phyloP scores from a whole-genome alignment of 2,888 invertebrate species.

The Acronicta psi region DNA sequence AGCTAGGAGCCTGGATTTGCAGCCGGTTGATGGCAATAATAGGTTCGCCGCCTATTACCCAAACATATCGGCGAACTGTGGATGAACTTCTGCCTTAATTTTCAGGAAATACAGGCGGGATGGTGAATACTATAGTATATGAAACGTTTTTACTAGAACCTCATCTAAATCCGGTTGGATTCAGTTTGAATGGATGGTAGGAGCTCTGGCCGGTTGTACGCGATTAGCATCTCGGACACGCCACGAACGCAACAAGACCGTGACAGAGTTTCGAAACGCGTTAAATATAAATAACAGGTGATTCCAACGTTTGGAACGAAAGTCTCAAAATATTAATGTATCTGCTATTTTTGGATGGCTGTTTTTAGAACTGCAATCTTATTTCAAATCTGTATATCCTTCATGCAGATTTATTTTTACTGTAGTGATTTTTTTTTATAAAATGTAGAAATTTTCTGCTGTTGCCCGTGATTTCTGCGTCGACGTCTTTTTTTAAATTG shows the following conservation, averaged over 20 bases:
- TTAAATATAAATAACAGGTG: constrained; percentile 55
- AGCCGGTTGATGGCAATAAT: too few species aligned
- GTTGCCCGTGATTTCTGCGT: too few species aligned
- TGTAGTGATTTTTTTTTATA: too few species aligned
- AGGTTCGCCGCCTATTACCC: too few species aligned
- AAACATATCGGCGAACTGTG: too few species aligned
- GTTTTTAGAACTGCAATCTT: constrained; percentile 44
- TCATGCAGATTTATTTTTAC: background rate
- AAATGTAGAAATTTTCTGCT: too few species aligned
- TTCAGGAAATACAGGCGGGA: too few species aligned
- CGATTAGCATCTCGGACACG: constrained; percentile 42
- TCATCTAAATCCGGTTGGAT: background rate
- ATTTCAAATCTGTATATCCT: constrained; percentile 19
- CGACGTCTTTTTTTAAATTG: too few species aligned
- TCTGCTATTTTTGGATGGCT: constrained; percentile 32
- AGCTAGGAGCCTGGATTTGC: too few species aligned
- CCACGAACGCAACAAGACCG: constrained; percentile 43
- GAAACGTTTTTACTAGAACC: too few species aligned
- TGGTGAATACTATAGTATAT: too few species aligned
- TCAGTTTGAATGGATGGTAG: constrained; percentile 17
- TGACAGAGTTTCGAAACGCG: constrained; percentile 52
- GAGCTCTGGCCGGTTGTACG: constrained; percentile 23
- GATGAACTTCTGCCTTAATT: too few species aligned
- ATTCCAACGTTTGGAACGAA: constrained; percentile 49
- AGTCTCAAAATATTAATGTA: constrained; percentile 38